A percentile compares a stretch with the other conserved stretches of the same genome.
phyloP scores from a whole-genome alignment of 2,797 vertebrate species.

The Diceros bicornis region DNA sequence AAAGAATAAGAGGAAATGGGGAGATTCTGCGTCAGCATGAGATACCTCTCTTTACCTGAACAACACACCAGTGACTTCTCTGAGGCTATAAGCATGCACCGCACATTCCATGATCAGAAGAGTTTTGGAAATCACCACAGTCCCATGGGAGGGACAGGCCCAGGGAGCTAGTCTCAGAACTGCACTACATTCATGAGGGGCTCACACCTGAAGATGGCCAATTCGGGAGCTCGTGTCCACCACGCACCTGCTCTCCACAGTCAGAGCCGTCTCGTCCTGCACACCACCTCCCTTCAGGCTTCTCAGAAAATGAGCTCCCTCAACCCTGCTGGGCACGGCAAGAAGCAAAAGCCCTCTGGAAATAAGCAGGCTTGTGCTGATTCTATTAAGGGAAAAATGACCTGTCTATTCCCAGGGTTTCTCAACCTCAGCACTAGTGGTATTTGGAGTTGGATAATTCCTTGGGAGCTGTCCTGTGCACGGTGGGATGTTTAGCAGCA shows the following conservation, averaged over 20 bases:
- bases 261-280: not conserved
- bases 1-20: constrained; percentile 47
- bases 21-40: not conserved
- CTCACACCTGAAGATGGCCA: not conserved
- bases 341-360: constrained; percentile 47
- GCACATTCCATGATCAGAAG: not conserved
- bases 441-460: not conserved
- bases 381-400: constrained; percentile 17
- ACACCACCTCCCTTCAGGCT: not conserved
- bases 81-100: not conserved
- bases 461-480: not conserved
- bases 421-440: not conserved
- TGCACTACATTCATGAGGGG: not conserved
- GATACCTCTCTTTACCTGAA: not conserved
- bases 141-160: not conserved
- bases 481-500: not conserved
- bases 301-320: constrained; percentile 52
- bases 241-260: not conserved
- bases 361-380: not conserved
- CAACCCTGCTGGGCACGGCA: not conserved
- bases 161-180: not conserved
- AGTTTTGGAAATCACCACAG: constrained; percentile 18
- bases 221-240: not conserved
- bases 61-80: constrained; percentile 2
- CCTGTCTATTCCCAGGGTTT: not conserved